These are phyloP conservation scores for Liposcelis brunnea DNA, from an alignment of 2,888 invertebrate species.

Conservation along the genomic window DNA sequence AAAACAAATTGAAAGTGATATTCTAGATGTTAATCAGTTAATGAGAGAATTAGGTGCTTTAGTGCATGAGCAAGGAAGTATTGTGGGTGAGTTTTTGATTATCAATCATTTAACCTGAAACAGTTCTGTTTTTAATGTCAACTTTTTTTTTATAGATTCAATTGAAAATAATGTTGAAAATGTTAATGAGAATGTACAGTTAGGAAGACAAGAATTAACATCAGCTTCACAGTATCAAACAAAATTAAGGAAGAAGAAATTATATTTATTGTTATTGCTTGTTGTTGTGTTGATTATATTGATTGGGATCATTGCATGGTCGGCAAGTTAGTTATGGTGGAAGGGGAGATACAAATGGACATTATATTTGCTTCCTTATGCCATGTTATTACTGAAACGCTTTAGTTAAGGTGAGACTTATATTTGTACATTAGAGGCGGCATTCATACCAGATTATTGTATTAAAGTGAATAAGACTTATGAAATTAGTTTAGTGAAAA, in stretches of 20 bases:
- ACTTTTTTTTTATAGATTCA: slow-evolving; percentile 40
- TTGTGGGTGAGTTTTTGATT: slow-evolving; percentile 50
- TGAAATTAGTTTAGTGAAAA: too few relatives aligned
- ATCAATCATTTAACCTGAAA: slow-evolving; percentile 5
- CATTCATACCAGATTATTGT: too few relatives aligned
- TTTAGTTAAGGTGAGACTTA: too few relatives aligned
- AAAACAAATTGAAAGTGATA: slow-evolving; percentile 60
- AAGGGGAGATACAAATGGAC: too few relatives aligned
- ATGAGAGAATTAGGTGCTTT: slow-evolving; percentile 57
- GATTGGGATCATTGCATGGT: neutral
- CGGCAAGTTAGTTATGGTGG: too few relatives aligned
- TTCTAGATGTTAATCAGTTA: slow-evolving; percentile 67
- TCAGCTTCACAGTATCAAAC: slow-evolving; percentile 61
- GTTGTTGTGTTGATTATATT: neutral
- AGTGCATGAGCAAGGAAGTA: slow-evolving; percentile 52
- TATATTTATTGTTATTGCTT: neutral
- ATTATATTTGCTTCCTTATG: too few relatives aligned
- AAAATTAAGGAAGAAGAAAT: neutral
- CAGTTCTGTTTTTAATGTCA: slow-evolving; percentile 3
- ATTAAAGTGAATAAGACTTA: too few relatives aligned
- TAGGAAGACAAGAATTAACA: slow-evolving; percentile 59
- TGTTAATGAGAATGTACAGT: slow-evolving; percentile 54
- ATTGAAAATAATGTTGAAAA: slow-evolving; percentile 69
- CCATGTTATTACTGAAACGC: too few relatives aligned
- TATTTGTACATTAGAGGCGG: too few relatives aligned